Base-by-base conservation (phyloP, 2,797 vertebrate genomes). In the Lagocephalus sceleratus region DNA sequence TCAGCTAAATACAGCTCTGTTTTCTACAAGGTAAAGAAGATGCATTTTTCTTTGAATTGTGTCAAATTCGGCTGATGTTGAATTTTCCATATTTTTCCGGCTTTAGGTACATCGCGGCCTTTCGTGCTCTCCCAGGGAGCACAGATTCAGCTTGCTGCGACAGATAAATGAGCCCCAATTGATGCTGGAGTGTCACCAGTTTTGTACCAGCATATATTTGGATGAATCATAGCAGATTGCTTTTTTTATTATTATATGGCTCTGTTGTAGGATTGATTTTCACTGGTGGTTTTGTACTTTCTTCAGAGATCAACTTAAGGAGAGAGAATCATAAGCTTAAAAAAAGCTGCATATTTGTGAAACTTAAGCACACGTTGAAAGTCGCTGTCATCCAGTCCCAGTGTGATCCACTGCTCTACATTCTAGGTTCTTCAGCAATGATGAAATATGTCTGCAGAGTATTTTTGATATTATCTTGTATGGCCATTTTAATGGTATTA, bases 211-310 rank as follows among this genome's bases (percentile, higher is more conserved):
- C 52, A 63, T 63, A 69, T 58, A 65, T 83, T 76, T 73, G 78
- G 76, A 77, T 88, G 87, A 90, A 60, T 91, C 88, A 85, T 52
- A 42, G 66, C 79, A 78, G 83, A 87, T 91, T 84, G 70, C 71
- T 79, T 25, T 26, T 90, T 91, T 91, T 84, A 81, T 88, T 85
- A 65, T 81, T 68, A 72, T n/a, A n/a, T n/a, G n/a, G 68, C 57
- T 60, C 71, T 45, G 78, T 84, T 69, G 58, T 67, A 56, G 65
- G 79, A 86, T 88, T 89, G 87, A 87, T 88, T 88, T 89, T 75
- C 59, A 71, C 66, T 59, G 52, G 75, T 35, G 32, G 9, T 35
- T 35, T 35, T 35, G 12, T 35, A 14, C 32, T 35, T 35, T 35
- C 32, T 35, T 46, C 21, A 16, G 58, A 49, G 47, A 55, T 51